Percentiles rank a stretch among this genome's conserved stretches.
Evolutionary conservation across 2,888 invertebrate genomes (phyloP).

Genomic region (Helobdella robusta): DNA sequence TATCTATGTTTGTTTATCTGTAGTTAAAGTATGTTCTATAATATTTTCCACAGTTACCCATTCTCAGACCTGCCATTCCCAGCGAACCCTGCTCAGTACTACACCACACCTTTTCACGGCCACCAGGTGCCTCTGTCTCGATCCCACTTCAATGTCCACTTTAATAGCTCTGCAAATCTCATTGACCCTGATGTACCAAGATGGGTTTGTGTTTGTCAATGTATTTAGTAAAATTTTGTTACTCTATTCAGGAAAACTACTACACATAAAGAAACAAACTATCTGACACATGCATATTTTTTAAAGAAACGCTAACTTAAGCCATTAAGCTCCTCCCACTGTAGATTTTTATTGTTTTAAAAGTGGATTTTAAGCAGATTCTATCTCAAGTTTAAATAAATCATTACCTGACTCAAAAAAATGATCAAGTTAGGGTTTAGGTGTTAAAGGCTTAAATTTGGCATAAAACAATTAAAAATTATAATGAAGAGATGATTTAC

Average conservation of each 20-base stretch:
- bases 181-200: too few species aligned
- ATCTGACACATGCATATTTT: too few species aligned
- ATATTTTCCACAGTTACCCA: conserved; percentile 41
- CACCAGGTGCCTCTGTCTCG: neutral
- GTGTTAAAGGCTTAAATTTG: neutral
- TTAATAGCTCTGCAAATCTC: too few species aligned
- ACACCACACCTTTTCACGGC: conserved; percentile 46
- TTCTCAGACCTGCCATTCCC: conserved; percentile 63
- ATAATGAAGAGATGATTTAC: neutral
- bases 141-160: neutral
- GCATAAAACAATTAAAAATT: neutral
- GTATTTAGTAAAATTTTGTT: neutral
- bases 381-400: too few species aligned
- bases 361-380: too few species aligned
- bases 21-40: neutral
- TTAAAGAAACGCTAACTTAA: too few species aligned
- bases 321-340: too few species aligned
- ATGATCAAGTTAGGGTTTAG: too few species aligned
- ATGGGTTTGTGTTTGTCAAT: neutral
- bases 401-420: too few species aligned
- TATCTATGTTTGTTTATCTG: neutral
- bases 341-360: too few species aligned
- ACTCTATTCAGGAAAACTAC: neutral
- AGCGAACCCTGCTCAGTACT: conserved; percentile 70
- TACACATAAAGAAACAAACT: too few species aligned